These are phyloP conservation scores for Ormyrus nitidulus DNA, from an alignment of 2,888 invertebrate species.

Conservation along the genomic window DNA sequence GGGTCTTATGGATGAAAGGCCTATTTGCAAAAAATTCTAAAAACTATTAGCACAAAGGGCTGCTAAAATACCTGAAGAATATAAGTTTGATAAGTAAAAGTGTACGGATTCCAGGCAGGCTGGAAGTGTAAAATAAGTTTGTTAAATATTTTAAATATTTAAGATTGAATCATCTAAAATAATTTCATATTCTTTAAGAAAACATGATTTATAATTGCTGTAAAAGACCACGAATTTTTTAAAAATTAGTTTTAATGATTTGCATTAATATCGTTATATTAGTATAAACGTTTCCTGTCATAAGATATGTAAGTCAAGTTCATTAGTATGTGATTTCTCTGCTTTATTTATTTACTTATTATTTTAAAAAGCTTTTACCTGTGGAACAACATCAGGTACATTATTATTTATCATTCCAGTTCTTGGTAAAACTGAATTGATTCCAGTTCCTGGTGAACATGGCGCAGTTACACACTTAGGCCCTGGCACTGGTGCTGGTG, in stretches of 20 bases:
- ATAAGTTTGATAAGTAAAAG: constrained; percentile 67
- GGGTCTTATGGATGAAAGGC: background rate
- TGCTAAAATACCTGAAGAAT: constrained; percentile 68
- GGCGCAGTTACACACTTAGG: constrained; percentile 70
- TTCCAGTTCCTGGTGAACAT: constrained; percentile 72
- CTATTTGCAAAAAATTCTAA: constrained; percentile 39
- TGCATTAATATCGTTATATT: background rate
- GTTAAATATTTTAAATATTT: constrained; percentile 23
- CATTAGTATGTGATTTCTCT: background rate
- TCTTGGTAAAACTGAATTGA: constrained; percentile 72
- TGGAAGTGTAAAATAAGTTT: constrained; percentile 63
- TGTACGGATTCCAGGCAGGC: constrained; percentile 72
- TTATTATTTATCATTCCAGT: constrained; percentile 70
- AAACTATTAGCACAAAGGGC: constrained; percentile 34
- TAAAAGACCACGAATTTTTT: background rate
- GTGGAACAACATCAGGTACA: constrained; percentile 70
- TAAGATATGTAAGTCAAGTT: background rate
- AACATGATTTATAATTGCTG: background rate
- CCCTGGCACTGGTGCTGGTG: constrained; percentile 59
- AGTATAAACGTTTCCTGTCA: background rate
- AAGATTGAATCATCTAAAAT: constrained; percentile 55
- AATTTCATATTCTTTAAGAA: background rate
- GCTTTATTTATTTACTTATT: background rate
- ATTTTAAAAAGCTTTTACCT: constrained; percentile 54
- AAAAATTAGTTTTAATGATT: background rate